Base-by-base conservation (phyloP, 2,888 invertebrate genomes). In the Zonitis immaculata region DNA sequence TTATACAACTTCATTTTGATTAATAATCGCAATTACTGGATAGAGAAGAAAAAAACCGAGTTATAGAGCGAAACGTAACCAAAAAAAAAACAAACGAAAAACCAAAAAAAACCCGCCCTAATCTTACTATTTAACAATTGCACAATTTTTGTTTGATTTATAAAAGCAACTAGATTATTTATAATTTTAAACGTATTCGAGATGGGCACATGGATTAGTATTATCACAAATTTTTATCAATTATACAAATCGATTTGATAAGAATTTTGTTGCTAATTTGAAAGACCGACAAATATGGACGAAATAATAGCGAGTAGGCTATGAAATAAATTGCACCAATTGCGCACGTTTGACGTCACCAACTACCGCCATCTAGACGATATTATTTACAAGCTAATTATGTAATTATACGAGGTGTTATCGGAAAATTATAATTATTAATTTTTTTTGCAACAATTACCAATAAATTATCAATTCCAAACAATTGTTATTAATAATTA, bases 1-100 rank as follows among this genome's bases (percentile, higher is more conserved):
- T 68, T 73, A 67, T 67, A 70, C 68, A 72, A 68, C 72, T 74
- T 74, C 75, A 75, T 75, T 69, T 73, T 75, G 57, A n/a, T n/a
- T n/a, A n/a, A n/a, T n/a, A n/a, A n/a, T n/a, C n/a, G n/a, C n/a
- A n/a, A n/a, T n/a, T n/a, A n/a, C n/a, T n/a, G n/a, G n/a, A n/a
- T n/a, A n/a, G n/a, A n/a, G n/a, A n/a, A n/a, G n/a, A n/a, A n/a
- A n/a, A n/a, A n/a, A n/a, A n/a, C n/a, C n/a, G n/a, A n/a, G n/a
- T n/a, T n/a, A n/a, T n/a, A n/a, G n/a, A n/a, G n/a, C n/a, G n/a
- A n/a, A n/a, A n/a, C n/a, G n/a, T n/a, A n/a, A n/a, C n/a, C n/a
- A n/a, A 7, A 16, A 6, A 27, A 27, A 26, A 43, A 43, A n/a
- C 26, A 5, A 43, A 12, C 18, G 9, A 49, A 18, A 35, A 35